These are phyloP conservation scores for Ceyx melanurus DNA, from an alignment of 2,113 vertebrate species.

Conservation along the genomic window DNA sequence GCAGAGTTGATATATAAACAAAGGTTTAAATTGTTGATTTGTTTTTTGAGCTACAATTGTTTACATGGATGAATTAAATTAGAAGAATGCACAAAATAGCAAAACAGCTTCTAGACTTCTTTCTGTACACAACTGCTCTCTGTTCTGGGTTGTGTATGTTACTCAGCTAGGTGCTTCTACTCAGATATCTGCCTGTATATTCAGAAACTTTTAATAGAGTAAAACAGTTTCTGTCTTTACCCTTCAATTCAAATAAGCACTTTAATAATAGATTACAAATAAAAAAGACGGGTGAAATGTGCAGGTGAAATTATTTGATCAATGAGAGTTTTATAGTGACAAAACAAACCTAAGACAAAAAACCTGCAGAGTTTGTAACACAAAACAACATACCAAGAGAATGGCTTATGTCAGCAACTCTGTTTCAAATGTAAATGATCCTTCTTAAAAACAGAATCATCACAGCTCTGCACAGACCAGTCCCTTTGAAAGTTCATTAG, in stretches of 20 bases:
- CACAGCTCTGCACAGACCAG: neutral
- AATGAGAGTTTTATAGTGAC: constrained; percentile 19
- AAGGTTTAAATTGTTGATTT: neutral
- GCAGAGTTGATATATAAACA: neutral
- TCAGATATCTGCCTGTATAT: neutral
- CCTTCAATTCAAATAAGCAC: constrained; percentile 10
- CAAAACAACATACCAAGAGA: neutral
- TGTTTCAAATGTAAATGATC: constrained; percentile 1
- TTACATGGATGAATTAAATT: neutral
- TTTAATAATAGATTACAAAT: constrained; percentile 47
- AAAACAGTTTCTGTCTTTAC: neutral
- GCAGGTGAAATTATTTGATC: neutral
- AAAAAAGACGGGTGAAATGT: neutral
- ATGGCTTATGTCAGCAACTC: neutral
- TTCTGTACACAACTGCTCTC: neutral
- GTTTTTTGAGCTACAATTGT: neutral
- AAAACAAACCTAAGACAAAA: constrained; percentile 22
- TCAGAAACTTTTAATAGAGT: neutral
- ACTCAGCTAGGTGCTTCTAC: neutral
- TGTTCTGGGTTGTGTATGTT: neutral
- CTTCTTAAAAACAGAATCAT: neutral
- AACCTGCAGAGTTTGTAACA: neutral
- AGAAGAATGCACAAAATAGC: neutral
- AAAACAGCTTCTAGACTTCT: neutral
- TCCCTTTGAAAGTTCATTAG: neutral